Base-by-base conservation (phyloP, 2,888 invertebrate species). In the Drosophila birchii region DNA sequence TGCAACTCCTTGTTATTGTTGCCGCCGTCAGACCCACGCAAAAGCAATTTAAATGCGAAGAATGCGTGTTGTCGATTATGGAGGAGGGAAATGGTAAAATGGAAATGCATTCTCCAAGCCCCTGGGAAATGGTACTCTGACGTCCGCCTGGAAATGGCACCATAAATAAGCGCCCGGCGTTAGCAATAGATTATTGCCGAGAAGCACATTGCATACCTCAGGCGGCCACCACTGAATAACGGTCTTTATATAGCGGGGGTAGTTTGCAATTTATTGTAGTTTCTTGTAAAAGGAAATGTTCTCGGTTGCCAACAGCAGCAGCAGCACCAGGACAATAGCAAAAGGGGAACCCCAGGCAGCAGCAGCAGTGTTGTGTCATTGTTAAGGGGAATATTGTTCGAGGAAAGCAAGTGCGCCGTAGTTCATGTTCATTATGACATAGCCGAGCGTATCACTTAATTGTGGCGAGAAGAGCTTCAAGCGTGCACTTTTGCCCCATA, bases 31-130 rank as follows among this genome's bases (percentile, higher is more conserved):
- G 75, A 60, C 70, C 88, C 86, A 86, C 88, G 84, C 88, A 73
- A 83, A 81, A 88, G 88, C 86, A 88, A 86, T 83, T 83, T 88
- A 88, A 83, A 83, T 83, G 79, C 84, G 67, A 72, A 64, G 78
- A 83, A 83, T 86, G 76, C 86, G 76, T 75, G 76, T 75, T 68
- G 75, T 75, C 75, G 73, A 75, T 73, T 72, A 57, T 51, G 58
- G 49, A 12, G 58, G 32, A 16, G 69, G 20, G 20, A 45, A 38
- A 23, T 26, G 55, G 47, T 9, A 11, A 11, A 53, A 18, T 26
- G 34, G 51, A 56, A 54, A 59, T 81, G 78, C 77, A 79, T 70
- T 82, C 14, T 45, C 8, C 20, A 23, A 23, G 41, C 75, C 76
- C 71, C 64, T 56, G 68, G 74, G 51, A 78, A 88, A 83, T 70